Evolutionary conservation across 2,113 vertebrate species (phyloP).

Genomic region (Orycteropus afer): DNA sequence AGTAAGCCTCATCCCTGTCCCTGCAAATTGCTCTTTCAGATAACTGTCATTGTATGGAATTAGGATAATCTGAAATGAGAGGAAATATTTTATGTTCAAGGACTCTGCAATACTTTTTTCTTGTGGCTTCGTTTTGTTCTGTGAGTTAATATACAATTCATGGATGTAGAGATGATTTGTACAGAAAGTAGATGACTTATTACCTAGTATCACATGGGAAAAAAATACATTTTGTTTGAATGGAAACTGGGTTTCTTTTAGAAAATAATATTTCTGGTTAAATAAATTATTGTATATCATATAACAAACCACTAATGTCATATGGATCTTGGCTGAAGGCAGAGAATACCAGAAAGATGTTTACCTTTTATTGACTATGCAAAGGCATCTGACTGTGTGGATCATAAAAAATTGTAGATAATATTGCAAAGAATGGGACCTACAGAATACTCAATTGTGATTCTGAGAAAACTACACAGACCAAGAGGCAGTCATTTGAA

Average conservation of each 20-base stretch:
- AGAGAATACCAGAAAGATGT: no score
- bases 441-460: no score
- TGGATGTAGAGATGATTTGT: no score
- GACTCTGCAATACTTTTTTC: not conserved
- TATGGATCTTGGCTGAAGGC: no score
- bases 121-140: not conserved
- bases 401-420: no score
- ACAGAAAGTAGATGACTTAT: not conserved
- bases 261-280: slow-evolving; percentile 38
- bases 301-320: not conserved
- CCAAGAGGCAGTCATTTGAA: no score
- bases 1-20: not conserved
- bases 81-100: slow-evolving; percentile 1
- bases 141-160: not conserved
- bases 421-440: no score
- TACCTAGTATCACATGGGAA: not conserved
- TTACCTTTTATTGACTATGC: no score
- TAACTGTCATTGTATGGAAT: not conserved
- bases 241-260: slow-evolving; percentile 14
- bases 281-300: not conserved
- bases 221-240: slow-evolving; percentile 10
- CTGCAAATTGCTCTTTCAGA: not conserved
- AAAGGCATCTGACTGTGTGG: no score
- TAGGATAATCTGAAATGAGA: not conserved
- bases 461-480: no score